phyloP scores from a whole-genome alignment of 2,888 invertebrate species.

The Phania funesta region DNA sequence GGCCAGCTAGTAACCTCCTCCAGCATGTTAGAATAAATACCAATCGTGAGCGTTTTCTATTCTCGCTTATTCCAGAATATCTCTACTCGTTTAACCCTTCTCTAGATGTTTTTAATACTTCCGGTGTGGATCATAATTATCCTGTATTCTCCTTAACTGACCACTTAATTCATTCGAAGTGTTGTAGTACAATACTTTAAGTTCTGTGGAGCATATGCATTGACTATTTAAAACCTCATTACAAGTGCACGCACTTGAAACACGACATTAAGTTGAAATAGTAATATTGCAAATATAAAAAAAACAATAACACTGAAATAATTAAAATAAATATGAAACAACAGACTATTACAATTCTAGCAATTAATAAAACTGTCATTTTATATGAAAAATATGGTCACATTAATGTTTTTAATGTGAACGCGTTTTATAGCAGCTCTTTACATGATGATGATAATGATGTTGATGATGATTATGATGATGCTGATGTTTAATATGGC shows the following conservation, averaged over 20 bases:
- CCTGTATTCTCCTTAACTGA: not conserved
- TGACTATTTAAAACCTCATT: not conserved
- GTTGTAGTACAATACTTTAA: not conserved
- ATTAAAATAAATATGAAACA: conserved; percentile 1
- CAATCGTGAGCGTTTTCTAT: too few relatives aligned
- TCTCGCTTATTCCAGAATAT: too few relatives aligned
- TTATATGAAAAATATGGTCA: conserved; percentile 61
- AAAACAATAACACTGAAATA: not conserved
- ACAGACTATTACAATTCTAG: conserved; percentile 40
- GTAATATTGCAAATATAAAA: conserved; percentile 37
- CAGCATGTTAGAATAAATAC: too few relatives aligned
- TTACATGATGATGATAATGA: not conserved
- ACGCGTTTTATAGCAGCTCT: conserved; percentile 39
- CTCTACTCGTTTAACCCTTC: not conserved
- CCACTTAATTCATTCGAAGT: not conserved
- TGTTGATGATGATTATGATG: not conserved
- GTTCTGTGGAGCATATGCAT: not conserved
- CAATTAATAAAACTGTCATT: conserved; percentile 65
- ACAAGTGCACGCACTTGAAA: not conserved
- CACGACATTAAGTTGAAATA: conserved; percentile 38
- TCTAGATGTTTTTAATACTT: not conserved
- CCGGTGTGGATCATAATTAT: not conserved
- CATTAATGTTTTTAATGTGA: conserved; percentile 56
- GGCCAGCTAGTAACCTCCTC: too few relatives aligned
- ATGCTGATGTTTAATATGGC: not conserved